Percentiles rank a stretch among this genome's conserved stretches.
phyloP scores from a whole-genome alignment of 2,888 invertebrate species.

The Lithophane socia region DNA sequence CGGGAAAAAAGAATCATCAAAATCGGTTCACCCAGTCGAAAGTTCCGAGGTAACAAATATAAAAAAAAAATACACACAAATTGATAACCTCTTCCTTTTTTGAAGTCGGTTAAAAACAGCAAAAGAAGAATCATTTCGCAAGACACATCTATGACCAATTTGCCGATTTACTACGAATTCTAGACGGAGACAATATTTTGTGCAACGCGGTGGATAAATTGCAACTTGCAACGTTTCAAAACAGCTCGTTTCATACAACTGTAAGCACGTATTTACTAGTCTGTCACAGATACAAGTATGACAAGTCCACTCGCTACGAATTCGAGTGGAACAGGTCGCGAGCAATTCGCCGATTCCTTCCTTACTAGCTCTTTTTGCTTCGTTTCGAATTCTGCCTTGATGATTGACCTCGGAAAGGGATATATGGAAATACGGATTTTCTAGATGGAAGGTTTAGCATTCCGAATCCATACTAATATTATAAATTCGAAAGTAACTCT shows the following conservation, averaged over 20 bases:
- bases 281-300: slow-evolving; percentile 31
- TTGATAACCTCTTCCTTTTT: too few species aligned
- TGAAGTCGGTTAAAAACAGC: neutral
- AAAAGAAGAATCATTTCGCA: neutral
- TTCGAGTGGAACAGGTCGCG: slow-evolving; percentile 62
- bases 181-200: too few species aligned
- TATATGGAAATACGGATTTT: neutral
- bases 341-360: slow-evolving; percentile 62
- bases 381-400: slow-evolving; percentile 3
- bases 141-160: too few species aligned
- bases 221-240: neutral
- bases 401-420: slow-evolving; percentile 14
- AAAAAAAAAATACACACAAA: too few species aligned
- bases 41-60: too few species aligned
- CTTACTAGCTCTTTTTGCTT: slow-evolving; percentile 41
- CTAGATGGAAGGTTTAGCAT: neutral
- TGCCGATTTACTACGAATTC: neutral
- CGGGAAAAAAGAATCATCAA: too few species aligned
- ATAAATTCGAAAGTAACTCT: too few species aligned
- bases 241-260: neutral
- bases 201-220: neutral
- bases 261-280: slow-evolving; percentile 28
- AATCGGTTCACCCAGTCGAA: too few species aligned
- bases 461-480: neutral
- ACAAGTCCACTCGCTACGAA: slow-evolving; percentile 61